These are phyloP conservation scores for Epirrhoe alternata DNA, from an alignment of 2,888 invertebrate species.

Conservation along the genomic window DNA sequence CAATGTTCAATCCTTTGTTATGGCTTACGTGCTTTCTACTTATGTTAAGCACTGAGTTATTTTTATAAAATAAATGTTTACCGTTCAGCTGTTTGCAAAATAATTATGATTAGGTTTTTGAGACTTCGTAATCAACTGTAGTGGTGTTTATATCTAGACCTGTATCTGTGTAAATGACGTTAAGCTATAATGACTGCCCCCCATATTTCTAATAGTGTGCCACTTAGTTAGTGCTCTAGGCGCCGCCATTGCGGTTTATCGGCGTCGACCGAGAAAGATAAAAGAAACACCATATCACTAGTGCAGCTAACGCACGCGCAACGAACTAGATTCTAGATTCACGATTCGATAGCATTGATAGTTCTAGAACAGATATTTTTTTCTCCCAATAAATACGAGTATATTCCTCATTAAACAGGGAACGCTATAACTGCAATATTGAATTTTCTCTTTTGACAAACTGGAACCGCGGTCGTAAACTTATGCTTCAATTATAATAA, in stretches of 20 bases:
- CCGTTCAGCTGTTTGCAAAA: neutral
- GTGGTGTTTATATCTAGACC: neutral
- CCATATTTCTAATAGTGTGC: conserved; percentile 11
- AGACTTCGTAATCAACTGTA: neutral
- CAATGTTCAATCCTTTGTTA: conserved; percentile 31
- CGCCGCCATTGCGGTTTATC: conserved; percentile 48
- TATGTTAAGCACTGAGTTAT: neutral
- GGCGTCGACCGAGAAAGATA: conserved; percentile 60
- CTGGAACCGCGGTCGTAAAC: conserved; percentile 73
- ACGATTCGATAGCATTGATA: conserved; percentile 5
- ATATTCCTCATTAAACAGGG: conserved; percentile 33
- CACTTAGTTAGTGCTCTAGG: conserved; percentile 27
- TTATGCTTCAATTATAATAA: conserved; percentile 81
- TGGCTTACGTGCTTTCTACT: conserved; percentile 20
- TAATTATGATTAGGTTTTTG: neutral
- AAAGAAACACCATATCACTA: conserved; percentile 45
- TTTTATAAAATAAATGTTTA: conserved; percentile 5
- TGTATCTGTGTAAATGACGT: neutral
- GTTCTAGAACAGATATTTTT: conserved; percentile 7
- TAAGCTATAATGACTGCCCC: conserved; percentile 8
- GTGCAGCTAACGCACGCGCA: conserved; percentile 34
- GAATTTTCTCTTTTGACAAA: conserved; percentile 67
- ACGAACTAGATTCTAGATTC: conserved; percentile 26
- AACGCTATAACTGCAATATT: conserved; percentile 53
- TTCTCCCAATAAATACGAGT: conserved; percentile 24